phyloP scores from a whole-genome alignment of 1,140 invertebrate genomes.

The Pogonognathellus flavescens region DNA sequence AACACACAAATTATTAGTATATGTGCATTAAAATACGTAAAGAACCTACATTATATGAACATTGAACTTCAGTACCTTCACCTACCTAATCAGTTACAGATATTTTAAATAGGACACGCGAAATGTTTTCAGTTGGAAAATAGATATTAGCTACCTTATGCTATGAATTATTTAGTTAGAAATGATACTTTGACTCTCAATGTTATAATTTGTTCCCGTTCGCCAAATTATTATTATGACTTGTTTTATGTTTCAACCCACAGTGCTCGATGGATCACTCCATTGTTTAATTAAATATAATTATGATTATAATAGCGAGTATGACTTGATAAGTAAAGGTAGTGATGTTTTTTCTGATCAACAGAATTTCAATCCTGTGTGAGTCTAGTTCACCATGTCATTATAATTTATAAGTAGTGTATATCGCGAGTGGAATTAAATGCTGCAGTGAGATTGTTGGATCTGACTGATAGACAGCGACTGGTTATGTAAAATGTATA shows the following conservation, averaged over 20 bases:
- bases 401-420: neutral
- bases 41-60: neutral
- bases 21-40: neutral
- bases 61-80: neutral
- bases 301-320: neutral
- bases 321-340: neutral
- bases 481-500: neutral
- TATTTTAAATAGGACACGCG: slow-evolving; percentile 8
- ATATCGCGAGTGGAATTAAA: neutral
- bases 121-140: neutral
- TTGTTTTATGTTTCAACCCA: too few relatives aligned
- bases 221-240: too few relatives aligned
- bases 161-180: neutral
- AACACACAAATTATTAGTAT: neutral
- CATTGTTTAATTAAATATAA: too few relatives aligned
- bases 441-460: neutral
- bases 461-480: too few relatives aligned
- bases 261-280: too few relatives aligned
- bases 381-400: neutral
- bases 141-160: neutral
- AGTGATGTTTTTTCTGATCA: neutral
- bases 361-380: neutral
- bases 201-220: too few relatives aligned
- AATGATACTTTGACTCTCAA: neutral
- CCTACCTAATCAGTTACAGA: neutral